Conservation (phyloP, 1,140 invertebrate genomes). For the Magallana gigas region DNA sequence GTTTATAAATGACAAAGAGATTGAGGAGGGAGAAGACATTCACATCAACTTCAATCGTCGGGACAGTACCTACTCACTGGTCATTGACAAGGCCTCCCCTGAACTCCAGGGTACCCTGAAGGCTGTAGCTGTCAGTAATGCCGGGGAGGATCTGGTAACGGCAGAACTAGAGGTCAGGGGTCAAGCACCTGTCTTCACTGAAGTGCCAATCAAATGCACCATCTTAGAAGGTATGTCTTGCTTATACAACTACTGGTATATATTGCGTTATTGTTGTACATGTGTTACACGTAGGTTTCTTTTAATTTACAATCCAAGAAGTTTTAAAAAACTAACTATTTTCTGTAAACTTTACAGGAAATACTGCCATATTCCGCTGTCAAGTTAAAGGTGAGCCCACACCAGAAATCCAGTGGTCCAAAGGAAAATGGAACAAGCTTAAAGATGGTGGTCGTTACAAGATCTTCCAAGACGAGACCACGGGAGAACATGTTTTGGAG, state of each 20-base stretch:
- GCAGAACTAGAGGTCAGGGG: slow-evolving; percentile 75
- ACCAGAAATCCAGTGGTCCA: slow-evolving; percentile 77
- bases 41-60: slow-evolving; percentile 71
- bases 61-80: slow-evolving; percentile 69
- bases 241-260: too few species aligned
- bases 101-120: slow-evolving; percentile 73
- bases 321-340: not conserved
- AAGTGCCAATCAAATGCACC: slow-evolving; percentile 77
- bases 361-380: slow-evolving; percentile 75
- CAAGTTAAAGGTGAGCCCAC: slow-evolving; percentile 74
- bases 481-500: slow-evolving; percentile 75
- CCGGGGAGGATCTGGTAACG: slow-evolving; percentile 72
- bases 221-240: slow-evolving; percentile 73
- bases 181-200: slow-evolving; percentile 73
- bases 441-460: slow-evolving; percentile 71
- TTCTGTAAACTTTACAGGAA: slow-evolving; percentile 58
- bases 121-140: slow-evolving; percentile 75
- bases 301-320: not conserved
- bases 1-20: slow-evolving; percentile 75
- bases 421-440: slow-evolving; percentile 78
- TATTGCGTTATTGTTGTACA: too few species aligned
- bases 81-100: slow-evolving; percentile 69
- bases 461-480: slow-evolving; percentile 74
- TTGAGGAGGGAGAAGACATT: slow-evolving; percentile 72
- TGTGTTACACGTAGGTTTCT: not conserved